phyloP scores from a whole-genome alignment of 1,140 invertebrate genomes.

The Holotrichia oblita region DNA sequence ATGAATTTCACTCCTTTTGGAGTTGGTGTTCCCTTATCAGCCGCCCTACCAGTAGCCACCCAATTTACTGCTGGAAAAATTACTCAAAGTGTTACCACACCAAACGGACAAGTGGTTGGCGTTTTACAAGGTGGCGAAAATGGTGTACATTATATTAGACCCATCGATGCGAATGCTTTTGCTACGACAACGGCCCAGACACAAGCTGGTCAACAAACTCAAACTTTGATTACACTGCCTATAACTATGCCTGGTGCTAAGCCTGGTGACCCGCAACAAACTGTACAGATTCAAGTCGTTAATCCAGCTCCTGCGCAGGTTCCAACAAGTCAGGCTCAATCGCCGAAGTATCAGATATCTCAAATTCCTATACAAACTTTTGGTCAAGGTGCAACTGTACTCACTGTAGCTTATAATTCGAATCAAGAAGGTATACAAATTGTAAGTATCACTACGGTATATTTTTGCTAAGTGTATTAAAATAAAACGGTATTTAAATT shows the following conservation, averaged over 20 bases:
- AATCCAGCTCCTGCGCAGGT: slow-evolving; percentile 51
- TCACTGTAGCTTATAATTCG: slow-evolving; percentile 77
- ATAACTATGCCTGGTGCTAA: slow-evolving; percentile 78
- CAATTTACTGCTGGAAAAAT: slow-evolving; percentile 73
- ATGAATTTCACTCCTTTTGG: slow-evolving; percentile 80
- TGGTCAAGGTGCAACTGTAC: slow-evolving; percentile 71
- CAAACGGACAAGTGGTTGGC: slow-evolving; percentile 63
- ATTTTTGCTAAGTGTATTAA: background rate
- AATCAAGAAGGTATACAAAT: slow-evolving; percentile 67
- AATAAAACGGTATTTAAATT: too few relatives aligned
- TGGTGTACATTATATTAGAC: slow-evolving; percentile 78
- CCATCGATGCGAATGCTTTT: slow-evolving; percentile 71
- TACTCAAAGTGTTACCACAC: slow-evolving; percentile 69
- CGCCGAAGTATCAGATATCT: slow-evolving; percentile 75
- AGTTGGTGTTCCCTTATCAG: slow-evolving; percentile 69
- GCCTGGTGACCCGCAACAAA: slow-evolving; percentile 77
- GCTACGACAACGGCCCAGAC: slow-evolving; percentile 58
- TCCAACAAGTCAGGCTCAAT: slow-evolving; percentile 60
- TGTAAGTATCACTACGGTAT: slow-evolving; percentile 50
- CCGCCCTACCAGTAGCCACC: slow-evolving; percentile 71
- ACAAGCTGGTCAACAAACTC: slow-evolving; percentile 60
- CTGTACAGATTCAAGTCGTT: slow-evolving; percentile 78
- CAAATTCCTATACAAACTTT: slow-evolving; percentile 73
- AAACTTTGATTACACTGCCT: slow-evolving; percentile 76
- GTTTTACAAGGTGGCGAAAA: slow-evolving; percentile 67